These are phyloP conservation scores for Poecile atricapillus DNA, from an alignment of 2,113 vertebrate genomes.

Conservation along the genomic window DNA sequence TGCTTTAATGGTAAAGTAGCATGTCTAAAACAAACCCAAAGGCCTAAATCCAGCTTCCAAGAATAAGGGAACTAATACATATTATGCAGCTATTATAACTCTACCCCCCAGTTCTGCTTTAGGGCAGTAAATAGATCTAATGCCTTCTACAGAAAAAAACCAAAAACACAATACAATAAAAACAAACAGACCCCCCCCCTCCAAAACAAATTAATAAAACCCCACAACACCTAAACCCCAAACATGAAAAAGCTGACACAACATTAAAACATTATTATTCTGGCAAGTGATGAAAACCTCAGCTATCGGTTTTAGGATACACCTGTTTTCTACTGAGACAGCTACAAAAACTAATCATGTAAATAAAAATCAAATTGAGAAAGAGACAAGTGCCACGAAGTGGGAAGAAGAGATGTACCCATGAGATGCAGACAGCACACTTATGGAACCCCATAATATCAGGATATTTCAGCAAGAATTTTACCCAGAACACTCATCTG, in stretches of 20 bases:
- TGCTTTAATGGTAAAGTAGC: background rate
- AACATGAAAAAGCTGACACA: background rate
- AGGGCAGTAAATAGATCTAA: background rate
- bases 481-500: background rate
- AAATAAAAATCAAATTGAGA: background rate
- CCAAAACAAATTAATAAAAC: background rate
- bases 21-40: background rate
- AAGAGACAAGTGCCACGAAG: background rate
- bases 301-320: background rate
- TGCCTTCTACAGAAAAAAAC: background rate
- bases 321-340: background rate
- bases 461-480: background rate
- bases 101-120: background rate
- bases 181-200: rapidly evolving
- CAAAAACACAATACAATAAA: background rate
- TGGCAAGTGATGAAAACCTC: background rate
- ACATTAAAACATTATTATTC: background rate
- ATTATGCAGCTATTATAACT: background rate
- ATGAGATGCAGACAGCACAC: background rate
- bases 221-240: background rate
- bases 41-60: background rate
- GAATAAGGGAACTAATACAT: background rate
- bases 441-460: background rate
- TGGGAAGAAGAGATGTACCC: background rate
- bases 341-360: background rate